Conservation (phyloP, 1,140 invertebrate species). For the Halotydeus destructor region DNA sequence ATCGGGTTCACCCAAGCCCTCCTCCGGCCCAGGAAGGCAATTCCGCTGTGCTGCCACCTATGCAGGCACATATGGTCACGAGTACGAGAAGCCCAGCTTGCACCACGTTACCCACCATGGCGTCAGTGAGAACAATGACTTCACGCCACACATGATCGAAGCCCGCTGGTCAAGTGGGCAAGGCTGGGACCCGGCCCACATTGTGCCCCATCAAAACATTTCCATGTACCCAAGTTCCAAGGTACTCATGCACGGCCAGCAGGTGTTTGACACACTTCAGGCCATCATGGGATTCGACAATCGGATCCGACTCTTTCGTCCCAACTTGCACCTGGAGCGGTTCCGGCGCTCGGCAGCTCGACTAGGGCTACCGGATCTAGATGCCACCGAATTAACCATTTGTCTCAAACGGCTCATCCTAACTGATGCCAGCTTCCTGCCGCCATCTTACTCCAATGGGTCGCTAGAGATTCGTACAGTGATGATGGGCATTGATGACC, state of each 20-base stretch:
- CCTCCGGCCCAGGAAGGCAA: too few relatives aligned
- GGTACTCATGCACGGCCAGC: background rate
- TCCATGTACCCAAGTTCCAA: background rate
- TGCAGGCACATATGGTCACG: too few relatives aligned
- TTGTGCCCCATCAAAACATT: background rate
- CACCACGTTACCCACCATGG: too few relatives aligned
- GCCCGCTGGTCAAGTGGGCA: background rate
- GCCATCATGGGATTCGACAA: background rate
- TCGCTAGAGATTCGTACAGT: slow-evolving; percentile 4
- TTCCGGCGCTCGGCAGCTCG: slow-evolving; percentile 1
- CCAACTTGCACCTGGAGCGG: background rate
- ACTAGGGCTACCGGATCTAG: slow-evolving; percentile 6
- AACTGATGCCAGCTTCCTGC: background rate
- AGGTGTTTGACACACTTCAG: background rate
- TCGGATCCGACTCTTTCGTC: background rate
- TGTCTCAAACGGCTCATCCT: slow-evolving; percentile 1
- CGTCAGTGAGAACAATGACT: too few relatives aligned
- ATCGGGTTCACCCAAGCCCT: too few relatives aligned
- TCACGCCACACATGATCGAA: slow-evolving; percentile 1
- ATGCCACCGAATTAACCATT: background rate
- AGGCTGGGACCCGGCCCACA: background rate
- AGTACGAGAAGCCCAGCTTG: too few relatives aligned
- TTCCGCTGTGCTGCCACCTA: too few relatives aligned
- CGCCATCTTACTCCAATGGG: background rate
- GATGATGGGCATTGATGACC: background rate